These are phyloP conservation scores for Zelostemma sp. DNA, from an alignment of 1,140 invertebrate genomes.

Conservation along the genomic window DNA sequence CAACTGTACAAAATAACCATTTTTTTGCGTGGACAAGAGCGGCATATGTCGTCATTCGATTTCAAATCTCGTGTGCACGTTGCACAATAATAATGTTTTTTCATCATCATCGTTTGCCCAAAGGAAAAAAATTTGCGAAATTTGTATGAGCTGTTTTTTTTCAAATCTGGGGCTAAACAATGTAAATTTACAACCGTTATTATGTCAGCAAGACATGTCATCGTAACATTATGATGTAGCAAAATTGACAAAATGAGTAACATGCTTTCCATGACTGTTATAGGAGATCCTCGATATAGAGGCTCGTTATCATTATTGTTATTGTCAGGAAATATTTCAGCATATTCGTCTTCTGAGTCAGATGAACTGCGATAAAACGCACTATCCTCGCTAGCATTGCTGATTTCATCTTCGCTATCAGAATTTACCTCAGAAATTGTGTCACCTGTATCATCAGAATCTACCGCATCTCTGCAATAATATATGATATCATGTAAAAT, in stretches of 20 bases:
- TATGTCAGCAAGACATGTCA: slow-evolving; percentile 8
- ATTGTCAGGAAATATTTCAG: not conserved
- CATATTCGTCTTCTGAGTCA: not conserved
- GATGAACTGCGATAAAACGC: not conserved
- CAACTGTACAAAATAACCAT: slow-evolving; percentile 20
- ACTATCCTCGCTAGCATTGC: not conserved
- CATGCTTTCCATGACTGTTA: slow-evolving; percentile 16
- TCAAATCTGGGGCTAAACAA: slow-evolving; percentile 4
- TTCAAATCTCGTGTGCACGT: slow-evolving; percentile 2
- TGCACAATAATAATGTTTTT: too few species aligned
- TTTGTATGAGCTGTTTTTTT: slow-evolving; percentile 21
- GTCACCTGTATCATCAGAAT: not conserved
- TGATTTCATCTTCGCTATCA: not conserved
- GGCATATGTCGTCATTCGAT: not conserved
- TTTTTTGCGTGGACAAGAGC: slow-evolving; percentile 7
- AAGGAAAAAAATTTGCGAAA: slow-evolving; percentile 23
- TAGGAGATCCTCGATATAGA: slow-evolving; percentile 7
- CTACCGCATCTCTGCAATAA: not conserved
- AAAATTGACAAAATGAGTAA: slow-evolving; percentile 14
- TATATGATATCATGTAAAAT: not conserved
- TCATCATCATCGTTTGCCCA: not conserved
- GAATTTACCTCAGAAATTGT: not conserved
- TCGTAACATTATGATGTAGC: slow-evolving; percentile 9
- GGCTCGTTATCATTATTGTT: not conserved
- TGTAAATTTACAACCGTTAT: slow-evolving; percentile 14